Evolutionary conservation across 2,888 invertebrate species (phyloP), one percentile per base, ranked within the genome.

Genomic region (Cenopis cana): DNA sequence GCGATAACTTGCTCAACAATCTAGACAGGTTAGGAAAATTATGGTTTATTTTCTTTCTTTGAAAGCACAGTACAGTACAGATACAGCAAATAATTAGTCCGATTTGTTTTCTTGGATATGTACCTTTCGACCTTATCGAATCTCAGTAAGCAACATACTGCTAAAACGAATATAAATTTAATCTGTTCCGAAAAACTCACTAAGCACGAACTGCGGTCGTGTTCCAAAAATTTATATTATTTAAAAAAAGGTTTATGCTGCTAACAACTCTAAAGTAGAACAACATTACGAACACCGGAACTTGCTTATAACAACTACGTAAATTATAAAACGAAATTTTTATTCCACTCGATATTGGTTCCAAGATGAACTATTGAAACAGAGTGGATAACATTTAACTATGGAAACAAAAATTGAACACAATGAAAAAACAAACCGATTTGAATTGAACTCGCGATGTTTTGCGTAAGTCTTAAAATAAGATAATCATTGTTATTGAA

Each of bases 1-100:
- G 89, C 74, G 93, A 89, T 81, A 90, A 88, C 91, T 92, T 93
- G 90, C 87, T 89, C 92, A 90, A 88, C 85, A 92, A 90, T 91
- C 93, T 93, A 86, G 80, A 84, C 79, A 82, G 82, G 78, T 84
- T 76, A 78, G 84, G 85, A 89, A 89, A 88, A 85, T 68, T 55
- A 49, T 55, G 36, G 10, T 62, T 62, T 62, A 62, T 56, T 76
- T 73, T 60, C 65, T 68, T 59, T 62, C 70, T 72, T 66, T 77
- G 9, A 24, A 69, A 62, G 33, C 33, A 56, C 24, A 59, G 38
- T 38, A 62, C 29, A 49, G 14, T 17, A 68, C 1, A 10, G 29
- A 61, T 3, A 68, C 18, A 5, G n/a, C 2, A 41, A 41, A 8
- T n/a, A 46, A n/a, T 12, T n/a, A n/a, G n/a, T n/a, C n/a, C 6